phyloP scores from a whole-genome alignment of 2,113 vertebrate genomes.

The Varanus salvator region DNA sequence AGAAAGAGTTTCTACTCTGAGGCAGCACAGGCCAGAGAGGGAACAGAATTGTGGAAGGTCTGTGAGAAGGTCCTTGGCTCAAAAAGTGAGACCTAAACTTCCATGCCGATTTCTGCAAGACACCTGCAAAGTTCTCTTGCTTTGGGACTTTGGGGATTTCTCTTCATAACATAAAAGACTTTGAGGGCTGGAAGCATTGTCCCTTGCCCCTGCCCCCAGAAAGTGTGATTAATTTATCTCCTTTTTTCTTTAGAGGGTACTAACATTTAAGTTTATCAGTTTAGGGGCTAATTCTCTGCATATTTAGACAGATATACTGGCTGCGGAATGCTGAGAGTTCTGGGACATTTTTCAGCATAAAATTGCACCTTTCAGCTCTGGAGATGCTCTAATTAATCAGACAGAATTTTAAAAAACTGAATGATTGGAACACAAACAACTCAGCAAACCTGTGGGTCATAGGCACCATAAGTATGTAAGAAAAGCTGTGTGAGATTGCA shows the following conservation, averaged over 20 bases:
- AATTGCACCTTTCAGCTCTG: too few relatives aligned
- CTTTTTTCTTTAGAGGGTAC: neutral
- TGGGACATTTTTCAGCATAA: too few relatives aligned
- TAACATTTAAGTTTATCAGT: neutral
- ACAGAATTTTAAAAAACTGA: neutral
- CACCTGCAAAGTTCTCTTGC: neutral
- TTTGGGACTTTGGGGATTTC: neutral
- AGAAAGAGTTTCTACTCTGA: neutral
- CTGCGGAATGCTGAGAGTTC: too few relatives aligned
- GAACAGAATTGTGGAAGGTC: neutral
- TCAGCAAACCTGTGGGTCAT: neutral
- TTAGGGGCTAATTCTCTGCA: neutral
- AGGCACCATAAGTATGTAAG: neutral
- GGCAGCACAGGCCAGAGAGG: neutral
- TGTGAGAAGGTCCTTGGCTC: neutral
- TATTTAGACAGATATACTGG: too few relatives aligned
- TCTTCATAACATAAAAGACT: neutral
- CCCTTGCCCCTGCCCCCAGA: too few relatives aligned
- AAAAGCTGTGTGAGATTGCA: neutral
- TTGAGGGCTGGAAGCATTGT: neutral
- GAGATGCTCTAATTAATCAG: neutral
- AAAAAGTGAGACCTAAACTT: neutral
- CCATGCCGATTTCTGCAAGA: neutral
- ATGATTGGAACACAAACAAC: neutral
- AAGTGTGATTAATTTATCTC: neutral